A percentile compares a stretch with the other conserved stretches of the same genome.
phyloP scores from a whole-genome alignment of 2,888 invertebrate genomes.

The Idaea aversata region DNA sequence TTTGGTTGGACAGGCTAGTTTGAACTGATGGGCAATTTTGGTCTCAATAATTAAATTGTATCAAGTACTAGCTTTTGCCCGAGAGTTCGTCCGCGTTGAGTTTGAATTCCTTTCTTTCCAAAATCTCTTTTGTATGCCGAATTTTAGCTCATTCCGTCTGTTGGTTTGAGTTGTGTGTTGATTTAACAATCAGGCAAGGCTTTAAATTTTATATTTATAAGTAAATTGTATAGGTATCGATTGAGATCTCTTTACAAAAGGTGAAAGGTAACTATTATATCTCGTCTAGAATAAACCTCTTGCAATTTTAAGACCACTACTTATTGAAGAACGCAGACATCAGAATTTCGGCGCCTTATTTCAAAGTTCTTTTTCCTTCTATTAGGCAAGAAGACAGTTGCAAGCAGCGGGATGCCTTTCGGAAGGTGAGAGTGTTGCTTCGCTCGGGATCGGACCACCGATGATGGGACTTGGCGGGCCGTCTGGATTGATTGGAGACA shows the following conservation, averaged over 20 bases:
- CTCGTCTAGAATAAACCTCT: not conserved
- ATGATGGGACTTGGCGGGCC: constrained; percentile 78
- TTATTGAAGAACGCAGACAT: not conserved
- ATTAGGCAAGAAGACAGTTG: constrained; percentile 86
- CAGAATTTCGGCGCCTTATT: not conserved
- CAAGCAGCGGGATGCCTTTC: constrained; percentile 89
- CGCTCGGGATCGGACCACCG: constrained; percentile 84
- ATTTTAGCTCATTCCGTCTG: too few species aligned
- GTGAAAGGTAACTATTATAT: not conserved
- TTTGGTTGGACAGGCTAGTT: not conserved
- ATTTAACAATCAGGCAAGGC: too few species aligned
- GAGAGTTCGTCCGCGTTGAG: too few species aligned
- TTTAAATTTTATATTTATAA: too few species aligned
- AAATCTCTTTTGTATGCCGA: too few species aligned
- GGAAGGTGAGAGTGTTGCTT: constrained; percentile 90
- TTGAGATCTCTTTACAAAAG: not conserved
- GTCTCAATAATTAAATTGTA: not conserved
- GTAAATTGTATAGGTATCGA: not conserved
- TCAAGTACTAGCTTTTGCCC: not conserved
- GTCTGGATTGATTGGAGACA: constrained; percentile 80
- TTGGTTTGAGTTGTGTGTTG: too few species aligned
- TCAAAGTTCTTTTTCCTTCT: constrained; percentile 7
- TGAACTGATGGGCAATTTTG: not conserved
- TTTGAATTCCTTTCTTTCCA: too few species aligned
- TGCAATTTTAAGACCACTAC: not conserved